These are phyloP conservation scores for Colinus virginianus DNA, from an alignment of 2,113 vertebrate species.

Conservation along the genomic window DNA sequence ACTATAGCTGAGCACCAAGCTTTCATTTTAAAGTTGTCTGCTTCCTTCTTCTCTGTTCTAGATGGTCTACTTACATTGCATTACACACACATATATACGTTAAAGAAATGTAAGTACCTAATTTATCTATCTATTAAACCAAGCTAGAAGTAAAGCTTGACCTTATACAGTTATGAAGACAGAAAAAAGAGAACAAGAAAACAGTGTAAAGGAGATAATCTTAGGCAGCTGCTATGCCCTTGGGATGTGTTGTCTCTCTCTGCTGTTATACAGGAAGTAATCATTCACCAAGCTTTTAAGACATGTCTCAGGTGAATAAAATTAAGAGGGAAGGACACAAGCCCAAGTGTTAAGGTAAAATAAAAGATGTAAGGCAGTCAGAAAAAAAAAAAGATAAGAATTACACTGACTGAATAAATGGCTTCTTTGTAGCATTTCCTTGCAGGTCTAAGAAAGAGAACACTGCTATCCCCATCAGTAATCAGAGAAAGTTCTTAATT, in stretches of 20 bases:
- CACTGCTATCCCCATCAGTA: not conserved
- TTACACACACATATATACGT: too few species aligned
- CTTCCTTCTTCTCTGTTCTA: not conserved
- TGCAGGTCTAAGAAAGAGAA: conserved; percentile 37
- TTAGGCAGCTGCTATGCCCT: fast-evolving
- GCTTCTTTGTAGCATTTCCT: conserved; percentile 44
- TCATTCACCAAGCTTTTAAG: not conserved
- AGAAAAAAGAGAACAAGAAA: not conserved
- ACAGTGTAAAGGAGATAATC: not conserved
- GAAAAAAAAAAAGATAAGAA: not conserved
- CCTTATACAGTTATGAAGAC: not conserved
- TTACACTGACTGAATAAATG: conserved; percentile 23
- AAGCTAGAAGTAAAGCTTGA: not conserved
- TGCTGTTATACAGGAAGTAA: not conserved
- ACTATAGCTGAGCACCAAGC: not conserved
- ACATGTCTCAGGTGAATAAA: not conserved
- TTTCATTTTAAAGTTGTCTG: not conserved
- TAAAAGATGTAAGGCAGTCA: not conserved
- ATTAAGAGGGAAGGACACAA: not conserved
- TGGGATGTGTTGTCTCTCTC: not conserved
- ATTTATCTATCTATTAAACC: not conserved
- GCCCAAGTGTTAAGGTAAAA: conserved; percentile 17
- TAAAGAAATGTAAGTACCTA: too few species aligned
- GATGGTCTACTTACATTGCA: not conserved
- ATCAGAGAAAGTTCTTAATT: conserved; percentile 63